These are phyloP conservation scores for Drosophila kanekoi DNA, from an alignment of 2,888 invertebrate species.

Conservation along the genomic window DNA sequence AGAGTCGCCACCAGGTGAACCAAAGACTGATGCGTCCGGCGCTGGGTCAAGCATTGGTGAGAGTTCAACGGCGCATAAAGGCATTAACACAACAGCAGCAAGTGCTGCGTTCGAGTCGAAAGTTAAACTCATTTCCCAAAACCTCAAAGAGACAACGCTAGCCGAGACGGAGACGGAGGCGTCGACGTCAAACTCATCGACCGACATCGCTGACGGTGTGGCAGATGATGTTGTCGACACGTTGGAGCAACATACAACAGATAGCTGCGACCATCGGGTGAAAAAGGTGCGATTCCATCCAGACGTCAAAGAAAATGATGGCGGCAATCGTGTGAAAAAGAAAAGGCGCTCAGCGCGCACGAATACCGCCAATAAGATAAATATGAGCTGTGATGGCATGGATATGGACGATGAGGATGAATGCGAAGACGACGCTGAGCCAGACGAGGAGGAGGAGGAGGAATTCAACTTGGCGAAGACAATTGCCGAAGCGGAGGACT, in stretches of 20 bases:
- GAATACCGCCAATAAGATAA: slow-evolving; percentile 11
- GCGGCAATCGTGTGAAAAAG: slow-evolving; percentile 74
- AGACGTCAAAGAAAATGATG: slow-evolving; percentile 76
- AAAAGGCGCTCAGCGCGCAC: slow-evolving; percentile 49
- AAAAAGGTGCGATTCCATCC: slow-evolving; percentile 80
- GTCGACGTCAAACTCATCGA: slow-evolving; percentile 33
- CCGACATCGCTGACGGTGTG: slow-evolving; percentile 25
- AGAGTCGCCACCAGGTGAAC: slow-evolving; percentile 43
- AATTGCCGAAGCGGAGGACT: slow-evolving; percentile 75
- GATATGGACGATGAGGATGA: slow-evolving; percentile 54
- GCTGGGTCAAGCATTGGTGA: slow-evolving; percentile 25
- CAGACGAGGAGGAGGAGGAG: slow-evolving; percentile 59
- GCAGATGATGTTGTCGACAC: slow-evolving; percentile 17
- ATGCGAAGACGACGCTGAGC: slow-evolving; percentile 34
- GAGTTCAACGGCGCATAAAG: slow-evolving; percentile 28
- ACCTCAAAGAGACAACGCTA: slow-evolving; percentile 82
- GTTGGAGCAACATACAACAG: slow-evolving; percentile 46
- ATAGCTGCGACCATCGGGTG: slow-evolving; percentile 59
- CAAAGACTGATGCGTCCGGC: slow-evolving; percentile 66
- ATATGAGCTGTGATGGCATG: slow-evolving; percentile 63
- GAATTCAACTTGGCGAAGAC: slow-evolving; percentile 76
- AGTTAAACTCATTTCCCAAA: slow-evolving; percentile 82
- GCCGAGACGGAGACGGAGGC: slow-evolving; percentile 57
- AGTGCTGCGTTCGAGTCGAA: slow-evolving; percentile 79
- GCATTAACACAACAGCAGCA: slow-evolving; percentile 33